Evolutionary conservation across 2,888 invertebrate species (phyloP).

Genomic region (Pimpla rufipes): DNA sequence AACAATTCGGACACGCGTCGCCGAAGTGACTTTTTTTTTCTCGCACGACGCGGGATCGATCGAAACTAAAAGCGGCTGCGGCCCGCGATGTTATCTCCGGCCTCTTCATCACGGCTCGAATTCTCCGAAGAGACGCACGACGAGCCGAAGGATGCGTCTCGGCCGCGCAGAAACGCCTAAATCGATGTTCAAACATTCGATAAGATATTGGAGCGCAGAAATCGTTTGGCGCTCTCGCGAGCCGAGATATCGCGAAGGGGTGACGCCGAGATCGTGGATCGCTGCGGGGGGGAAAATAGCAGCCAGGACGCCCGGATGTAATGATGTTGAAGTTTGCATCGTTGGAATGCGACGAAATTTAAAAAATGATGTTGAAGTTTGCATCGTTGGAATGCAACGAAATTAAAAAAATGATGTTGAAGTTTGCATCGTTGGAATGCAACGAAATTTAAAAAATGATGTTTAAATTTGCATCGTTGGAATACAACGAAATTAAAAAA

Average conservation of each 20-base stretch:
- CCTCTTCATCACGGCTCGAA: neutral
- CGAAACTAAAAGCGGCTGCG: slow-evolving; percentile 12
- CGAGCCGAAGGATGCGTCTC: slow-evolving; percentile 12
- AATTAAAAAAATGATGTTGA: too few species aligned
- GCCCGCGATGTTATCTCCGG: slow-evolving; percentile 15
- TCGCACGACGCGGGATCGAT: neutral
- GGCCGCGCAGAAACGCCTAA: slow-evolving; percentile 73
- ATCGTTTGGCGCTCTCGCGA: slow-evolving; percentile 42
- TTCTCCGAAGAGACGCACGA: neutral
- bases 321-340: too few species aligned
- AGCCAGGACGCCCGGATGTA: too few species aligned
- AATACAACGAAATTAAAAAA: too few species aligned
- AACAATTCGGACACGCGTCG: slow-evolving; percentile 29
- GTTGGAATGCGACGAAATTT: too few species aligned
- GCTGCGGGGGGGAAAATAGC: neutral
- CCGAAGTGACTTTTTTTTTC: slow-evolving; percentile 22
- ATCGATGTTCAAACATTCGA: slow-evolving; percentile 75
- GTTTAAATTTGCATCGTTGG: too few species aligned
- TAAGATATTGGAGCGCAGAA: slow-evolving; percentile 68
- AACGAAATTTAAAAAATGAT: too few species aligned
- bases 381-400: too few species aligned
- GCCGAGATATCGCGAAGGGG: neutral
- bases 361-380: too few species aligned
- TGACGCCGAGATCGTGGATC: slow-evolving; percentile 13
- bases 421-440: too few species aligned